Evolutionary conservation across 2,113 vertebrate species (phyloP).

Genomic region (Oreochromis spilurus): DNA sequence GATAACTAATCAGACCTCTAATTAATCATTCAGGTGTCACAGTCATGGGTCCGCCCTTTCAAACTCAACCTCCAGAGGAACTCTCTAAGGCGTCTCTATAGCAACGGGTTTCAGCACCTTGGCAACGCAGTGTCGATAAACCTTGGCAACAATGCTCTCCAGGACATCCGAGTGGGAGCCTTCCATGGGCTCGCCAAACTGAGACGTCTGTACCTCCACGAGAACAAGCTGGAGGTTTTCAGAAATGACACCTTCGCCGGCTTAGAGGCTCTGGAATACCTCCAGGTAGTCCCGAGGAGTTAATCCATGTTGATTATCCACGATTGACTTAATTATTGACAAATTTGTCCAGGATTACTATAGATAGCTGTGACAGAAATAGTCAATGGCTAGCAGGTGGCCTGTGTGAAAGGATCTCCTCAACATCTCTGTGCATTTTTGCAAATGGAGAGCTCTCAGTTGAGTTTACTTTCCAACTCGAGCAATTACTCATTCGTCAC

Average conservation of each 20-base stretch:
- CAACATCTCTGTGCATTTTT: background rate
- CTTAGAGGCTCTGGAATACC: slow-evolving; percentile 94
- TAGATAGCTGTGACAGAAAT: background rate
- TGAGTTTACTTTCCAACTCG: slow-evolving; percentile 8
- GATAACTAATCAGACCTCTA: slow-evolving; percentile 51
- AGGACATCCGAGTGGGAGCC: slow-evolving; percentile 95
- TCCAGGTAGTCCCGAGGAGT: slow-evolving; percentile 82
- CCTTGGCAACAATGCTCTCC: slow-evolving; percentile 97
- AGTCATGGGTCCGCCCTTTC: slow-evolving; percentile 96
- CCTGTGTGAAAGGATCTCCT: background rate
- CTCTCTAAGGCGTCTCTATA: slow-evolving; percentile 95
- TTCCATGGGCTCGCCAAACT: slow-evolving; percentile 90
- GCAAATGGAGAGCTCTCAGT: background rate
- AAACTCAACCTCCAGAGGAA: slow-evolving; percentile 99
- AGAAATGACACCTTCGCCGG: slow-evolving; percentile 95
- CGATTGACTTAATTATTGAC: slow-evolving; percentile 23
- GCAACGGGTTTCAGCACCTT: slow-evolving; percentile 96
- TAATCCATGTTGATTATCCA: background rate
- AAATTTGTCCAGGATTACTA: background rate
- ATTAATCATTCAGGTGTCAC: slow-evolving; percentile 79
- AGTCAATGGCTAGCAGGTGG: background rate
- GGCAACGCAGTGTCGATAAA: slow-evolving; percentile 96
- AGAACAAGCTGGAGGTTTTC: slow-evolving; percentile 98
- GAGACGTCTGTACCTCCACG: slow-evolving; percentile 92
- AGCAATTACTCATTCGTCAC: slow-evolving; percentile 18